These are phyloP conservation scores for Cetonia aurata DNA, from an alignment of 2,888 invertebrate species.

Conservation along the genomic window DNA sequence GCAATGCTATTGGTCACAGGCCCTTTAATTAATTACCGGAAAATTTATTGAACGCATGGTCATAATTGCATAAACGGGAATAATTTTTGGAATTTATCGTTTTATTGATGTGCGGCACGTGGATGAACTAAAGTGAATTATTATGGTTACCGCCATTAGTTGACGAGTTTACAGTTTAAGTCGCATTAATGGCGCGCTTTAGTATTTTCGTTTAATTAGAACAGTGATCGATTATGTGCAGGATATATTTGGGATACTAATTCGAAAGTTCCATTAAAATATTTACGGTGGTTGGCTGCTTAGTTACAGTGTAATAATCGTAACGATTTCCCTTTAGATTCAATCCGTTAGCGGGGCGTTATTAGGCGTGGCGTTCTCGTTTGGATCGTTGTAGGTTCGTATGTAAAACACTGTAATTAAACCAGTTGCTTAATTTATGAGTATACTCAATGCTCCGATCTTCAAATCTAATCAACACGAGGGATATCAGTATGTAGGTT, in stretches of 20 bases:
- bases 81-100: slow-evolving; percentile 39
- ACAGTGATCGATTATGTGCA: slow-evolving; percentile 3
- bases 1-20: slow-evolving; percentile 43
- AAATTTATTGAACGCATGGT: slow-evolving; percentile 42
- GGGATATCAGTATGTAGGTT: background rate
- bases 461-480: background rate
- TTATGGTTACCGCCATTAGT: slow-evolving; percentile 32
- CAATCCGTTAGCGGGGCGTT: slow-evolving; percentile 1
- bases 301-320: slow-evolving; percentile 1
- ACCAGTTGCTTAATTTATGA: background rate
- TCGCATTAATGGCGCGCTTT: slow-evolving; percentile 10
- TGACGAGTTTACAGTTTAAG: slow-evolving; percentile 17
- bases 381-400: background rate
- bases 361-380: slow-evolving; percentile 9
- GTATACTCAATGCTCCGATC: background rate
- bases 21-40: slow-evolving; percentile 50
- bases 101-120: slow-evolving; percentile 36
- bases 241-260: slow-evolving; percentile 9
- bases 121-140: slow-evolving; percentile 26
- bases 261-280: slow-evolving; percentile 17
- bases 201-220: slow-evolving; percentile 6
- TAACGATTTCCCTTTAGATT: slow-evolving; percentile 9
- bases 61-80: slow-evolving; percentile 31
- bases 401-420: slow-evolving; percentile 9
- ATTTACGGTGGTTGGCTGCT: slow-evolving; percentile 11